These are phyloP conservation scores for Triplophysa yarkandensis DNA, from an alignment of 2,797 vertebrate species.

Conservation along the genomic window DNA sequence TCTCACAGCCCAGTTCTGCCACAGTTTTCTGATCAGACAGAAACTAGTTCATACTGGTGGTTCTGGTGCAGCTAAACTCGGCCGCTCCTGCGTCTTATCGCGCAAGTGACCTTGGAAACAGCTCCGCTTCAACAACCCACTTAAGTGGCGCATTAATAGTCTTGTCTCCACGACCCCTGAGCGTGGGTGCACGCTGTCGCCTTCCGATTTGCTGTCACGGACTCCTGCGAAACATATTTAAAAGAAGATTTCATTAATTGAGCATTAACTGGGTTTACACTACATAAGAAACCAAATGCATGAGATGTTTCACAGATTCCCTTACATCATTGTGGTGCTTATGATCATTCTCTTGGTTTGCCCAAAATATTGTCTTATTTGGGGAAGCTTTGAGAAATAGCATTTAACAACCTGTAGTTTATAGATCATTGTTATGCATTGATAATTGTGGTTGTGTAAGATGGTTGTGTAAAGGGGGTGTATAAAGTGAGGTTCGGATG, in stretches of 20 bases:
- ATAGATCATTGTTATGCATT: conserved; percentile 84
- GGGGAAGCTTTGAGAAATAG: conserved; percentile 93
- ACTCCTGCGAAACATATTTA: conserved; percentile 5
- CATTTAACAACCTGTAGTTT: conserved; percentile 80
- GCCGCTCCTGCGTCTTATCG: conserved; percentile 38
- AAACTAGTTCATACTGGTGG: conserved; percentile 64
- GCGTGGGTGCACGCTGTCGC: not conserved
- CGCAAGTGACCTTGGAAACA: conserved; percentile 47
- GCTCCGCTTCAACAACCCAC: conserved; percentile 25
- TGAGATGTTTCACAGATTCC: conserved; percentile 77
- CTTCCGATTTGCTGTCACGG: not conserved
- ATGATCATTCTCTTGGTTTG: conserved; percentile 88
- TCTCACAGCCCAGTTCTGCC: conserved; percentile 79
- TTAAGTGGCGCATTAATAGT: conserved; percentile 4
- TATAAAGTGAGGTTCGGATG: conserved; percentile 91
- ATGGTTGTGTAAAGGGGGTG: conserved; percentile 95
- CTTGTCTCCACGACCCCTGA: not conserved
- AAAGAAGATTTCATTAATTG: not conserved
- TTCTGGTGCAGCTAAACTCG: conserved; percentile 47
- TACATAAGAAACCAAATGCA: conserved; percentile 56
- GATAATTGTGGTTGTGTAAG: conserved; percentile 92
- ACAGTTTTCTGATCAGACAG: conserved; percentile 65
- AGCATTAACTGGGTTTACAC: conserved; percentile 67
- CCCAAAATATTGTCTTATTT: conserved; percentile 81
- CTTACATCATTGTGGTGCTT: conserved; percentile 98